Base-by-base conservation (phyloP, 1,140 invertebrate species). In the Nephila pilipes region DNA sequence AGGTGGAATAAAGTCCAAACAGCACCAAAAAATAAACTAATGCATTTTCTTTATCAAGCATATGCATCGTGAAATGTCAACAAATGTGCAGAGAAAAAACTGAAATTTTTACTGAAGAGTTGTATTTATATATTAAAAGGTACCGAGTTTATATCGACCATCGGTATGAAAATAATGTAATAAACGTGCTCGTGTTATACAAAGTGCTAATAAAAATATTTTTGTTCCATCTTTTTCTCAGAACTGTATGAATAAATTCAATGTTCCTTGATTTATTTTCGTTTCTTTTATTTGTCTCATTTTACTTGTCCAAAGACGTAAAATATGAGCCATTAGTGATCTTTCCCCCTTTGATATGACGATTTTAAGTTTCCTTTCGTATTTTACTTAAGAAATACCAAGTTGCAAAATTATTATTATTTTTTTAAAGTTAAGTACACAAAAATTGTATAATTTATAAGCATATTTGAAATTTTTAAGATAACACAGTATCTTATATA, bases 161-260 rank as follows among this genome's bases (percentile, higher is more conserved):
- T 18, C 58, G n/a, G 4, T 83, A 58, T 63, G 32, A 32, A 58
- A 87, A 79, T 25, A 80, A 22, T 55, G 79, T 79, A 91, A 60
- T 90, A 80, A 80, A 83, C 55, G 46, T 91, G 80, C 75, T 91
- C 60, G 79, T 79, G 29, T 46, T 75, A 46, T 46, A 46, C 12
- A 46, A 55, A 91, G 32, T 54, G 54, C 91, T 87, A 80, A 69
- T 18, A n/a, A n/a, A n/a, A n/a, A n/a, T n/a, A n/a, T 14, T 87
- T 81, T 91, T 87, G 32, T 79, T 54, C 54, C 75, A 93, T 75
- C 58, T 85, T 93, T 46, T 87, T 79, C 58, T 87, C 38, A 92
- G 58, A 85, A 83, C 22, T 92, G 90, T 92, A 92, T 92, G 90
- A 85, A 58, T 36, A 92, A 69, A 54, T 80, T 80, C 29, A 69